These are phyloP conservation scores for Laterallus jamaicensis DNA, from an alignment of 2,113 vertebrate genomes.

Conservation along the genomic window DNA sequence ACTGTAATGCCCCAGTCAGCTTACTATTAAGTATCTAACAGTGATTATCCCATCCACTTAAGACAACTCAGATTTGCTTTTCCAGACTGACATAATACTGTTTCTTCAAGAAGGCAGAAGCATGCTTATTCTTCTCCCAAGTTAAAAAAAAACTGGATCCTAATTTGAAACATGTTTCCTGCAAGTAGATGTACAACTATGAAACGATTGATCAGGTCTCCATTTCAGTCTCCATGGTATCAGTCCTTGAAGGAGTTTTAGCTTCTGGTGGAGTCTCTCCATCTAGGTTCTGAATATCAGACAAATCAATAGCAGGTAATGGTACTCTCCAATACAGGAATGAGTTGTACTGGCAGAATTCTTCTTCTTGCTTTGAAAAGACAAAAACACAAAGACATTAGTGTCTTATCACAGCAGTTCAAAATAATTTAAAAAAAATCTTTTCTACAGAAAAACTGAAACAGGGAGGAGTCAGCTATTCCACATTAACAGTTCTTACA, in stretches of 20 bases:
- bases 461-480: background rate
- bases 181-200: background rate
- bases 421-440: background rate
- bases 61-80: constrained; percentile 38
- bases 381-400: background rate
- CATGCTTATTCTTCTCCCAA: constrained; percentile 10
- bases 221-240: constrained; percentile 80
- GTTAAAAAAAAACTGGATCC: background rate
- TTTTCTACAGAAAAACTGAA: background rate
- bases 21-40: background rate
- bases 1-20: background rate
- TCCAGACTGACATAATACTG: background rate
- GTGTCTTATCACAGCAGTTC: background rate
- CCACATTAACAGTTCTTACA: background rate
- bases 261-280: constrained; percentile 10
- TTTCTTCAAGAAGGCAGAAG: constrained; percentile 6
- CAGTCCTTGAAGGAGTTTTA: constrained; percentile 46
- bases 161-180: background rate
- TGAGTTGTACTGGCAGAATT: constrained; percentile 83
- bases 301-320: constrained; percentile 83
- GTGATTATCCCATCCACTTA: background rate
- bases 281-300: constrained; percentile 77
- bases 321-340: constrained; percentile 93
- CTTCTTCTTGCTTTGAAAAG: constrained; percentile 75
- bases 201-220: constrained; percentile 80